Evolutionary conservation across 2,888 invertebrate species (phyloP), one percentile per base, ranked within the genome.

Genomic region (Limnephilus auricula): DNA sequence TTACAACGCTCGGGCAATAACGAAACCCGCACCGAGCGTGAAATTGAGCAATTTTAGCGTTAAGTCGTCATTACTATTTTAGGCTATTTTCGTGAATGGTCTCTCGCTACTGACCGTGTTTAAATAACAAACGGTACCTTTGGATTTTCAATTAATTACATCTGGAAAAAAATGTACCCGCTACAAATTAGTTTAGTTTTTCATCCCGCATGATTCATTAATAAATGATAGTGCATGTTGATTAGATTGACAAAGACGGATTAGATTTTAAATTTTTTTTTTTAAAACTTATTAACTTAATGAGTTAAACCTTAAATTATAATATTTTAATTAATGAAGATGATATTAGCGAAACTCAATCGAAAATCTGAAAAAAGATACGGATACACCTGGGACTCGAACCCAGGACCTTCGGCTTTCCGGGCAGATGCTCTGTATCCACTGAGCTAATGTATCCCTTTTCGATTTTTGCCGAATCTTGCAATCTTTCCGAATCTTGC

Each of bases 51-150:
- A 82, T 34, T 82, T 82, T 82, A 18, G 9, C 25, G 65, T 65
- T n/a, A 65, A 65, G 65, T 25, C 65, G 65, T 65, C 65, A 65
- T 82, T 82, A 32, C 32, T 32, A 82, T 82, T 82, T 82, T 82
- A 34, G 15, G 37, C 18, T 32, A 82, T 32, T 18, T 34, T 10
- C 32, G 34, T 34, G 65, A 65, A 65, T 65, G 25, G 65, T 25
- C n/a, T 9, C n/a, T 65, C 25, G 65, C 25, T 9, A 65, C 65
- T n/a, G 25, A 25, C 25, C 65, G 65, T 25, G n/a, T 65, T 25
- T 65, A 65, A 65, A 65, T 65, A 5, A 65, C 25, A 65, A n/a
- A 65, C 65, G 65, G 65, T 65, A 65, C 25, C 65, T 65, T 65
- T 9, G 5, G 65, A 65, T 65, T 65, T 65, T 18, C 65, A 65